Conservation (phyloP, 2,888 invertebrate genomes). For the Podabrus alpinus region DNA sequence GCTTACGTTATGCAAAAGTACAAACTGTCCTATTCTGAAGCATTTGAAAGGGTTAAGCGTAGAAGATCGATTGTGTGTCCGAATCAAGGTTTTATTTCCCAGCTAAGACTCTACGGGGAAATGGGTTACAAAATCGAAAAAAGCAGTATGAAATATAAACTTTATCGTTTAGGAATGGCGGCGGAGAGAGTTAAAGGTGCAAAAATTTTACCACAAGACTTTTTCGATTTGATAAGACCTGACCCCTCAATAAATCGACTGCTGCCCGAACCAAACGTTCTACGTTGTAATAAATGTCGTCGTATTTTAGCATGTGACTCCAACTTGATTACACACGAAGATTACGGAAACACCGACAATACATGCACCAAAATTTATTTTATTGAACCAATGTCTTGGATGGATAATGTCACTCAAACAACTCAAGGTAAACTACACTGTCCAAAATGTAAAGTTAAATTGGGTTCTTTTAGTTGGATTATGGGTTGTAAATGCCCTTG, state of each 20-base stretch:
- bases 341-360: conserved; percentile 49
- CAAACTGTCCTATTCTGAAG: conserved; percentile 71
- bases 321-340: conserved; percentile 75
- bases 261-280: conserved; percentile 81
- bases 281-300: conserved; percentile 80
- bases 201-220: conserved; percentile 80
- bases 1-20: conserved; percentile 88
- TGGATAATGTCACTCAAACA: conserved; percentile 71
- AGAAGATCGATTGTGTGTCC: conserved; percentile 76
- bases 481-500: conserved; percentile 91
- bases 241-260: conserved; percentile 76
- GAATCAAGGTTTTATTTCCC: conserved; percentile 80
- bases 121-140: conserved; percentile 76
- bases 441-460: conserved; percentile 81
- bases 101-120: conserved; percentile 76
- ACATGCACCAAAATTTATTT: conserved; percentile 77
- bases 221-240: conserved; percentile 74
- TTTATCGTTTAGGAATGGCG: conserved; percentile 77
- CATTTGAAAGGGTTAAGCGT: conserved; percentile 69
- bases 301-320: conserved; percentile 80
- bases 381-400: conserved; percentile 90
- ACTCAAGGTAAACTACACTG: conserved; percentile 84
- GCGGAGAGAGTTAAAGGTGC: conserved; percentile 82
- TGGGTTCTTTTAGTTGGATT: conserved; percentile 91
- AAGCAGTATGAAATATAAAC: conserved; percentile 71